A percentile compares a stretch with the other conserved stretches of the same genome.
phyloP scores from a whole-genome alignment of 2,113 vertebrate species.

The Brachyhypopomus gauderio region DNA sequence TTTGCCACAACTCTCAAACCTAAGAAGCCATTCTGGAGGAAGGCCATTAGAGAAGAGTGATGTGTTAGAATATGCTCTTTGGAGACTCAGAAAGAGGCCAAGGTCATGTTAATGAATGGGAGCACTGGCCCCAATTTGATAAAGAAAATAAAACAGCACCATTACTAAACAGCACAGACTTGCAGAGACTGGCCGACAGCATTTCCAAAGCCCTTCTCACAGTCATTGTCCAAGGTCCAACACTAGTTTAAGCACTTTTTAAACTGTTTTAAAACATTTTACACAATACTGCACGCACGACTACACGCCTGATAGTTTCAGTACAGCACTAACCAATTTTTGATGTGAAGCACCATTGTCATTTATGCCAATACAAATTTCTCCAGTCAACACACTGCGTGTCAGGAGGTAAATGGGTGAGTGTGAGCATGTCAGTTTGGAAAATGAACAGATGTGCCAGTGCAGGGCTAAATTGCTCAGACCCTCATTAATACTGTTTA shows the following conservation, averaged over 20 bases:
- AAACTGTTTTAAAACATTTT: too few relatives aligned
- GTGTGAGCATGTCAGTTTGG: slow-evolving; percentile 2
- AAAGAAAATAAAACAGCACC: slow-evolving; percentile 47
- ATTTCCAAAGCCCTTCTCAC: slow-evolving; percentile 35
- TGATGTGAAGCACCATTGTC: background rate
- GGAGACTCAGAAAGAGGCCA: slow-evolving; percentile 34
- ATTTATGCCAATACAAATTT: background rate
- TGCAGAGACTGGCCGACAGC: slow-evolving; percentile 43
- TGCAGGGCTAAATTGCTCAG: slow-evolving; percentile 37
- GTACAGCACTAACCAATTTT: background rate
- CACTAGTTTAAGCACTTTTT: too few relatives aligned
- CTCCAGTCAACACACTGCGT: background rate
- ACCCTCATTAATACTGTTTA: slow-evolving; percentile 39
- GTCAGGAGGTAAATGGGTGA: slow-evolving; percentile 20
- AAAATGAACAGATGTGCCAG: slow-evolving; percentile 33
- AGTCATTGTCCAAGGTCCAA: too few relatives aligned
- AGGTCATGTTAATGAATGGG: slow-evolving; percentile 60
- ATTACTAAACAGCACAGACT: slow-evolving; percentile 54
- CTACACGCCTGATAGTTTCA: background rate
- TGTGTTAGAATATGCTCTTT: slow-evolving; percentile 52
- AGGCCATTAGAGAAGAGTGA: slow-evolving; percentile 47
- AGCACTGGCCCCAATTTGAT: slow-evolving; percentile 49
- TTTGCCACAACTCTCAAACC: slow-evolving; percentile 15
- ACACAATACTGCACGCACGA: too few relatives aligned
- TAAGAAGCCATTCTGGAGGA: slow-evolving; percentile 35